phyloP scores from a whole-genome alignment of 2,113 vertebrate genomes.

The Xenopus laevis region DNA sequence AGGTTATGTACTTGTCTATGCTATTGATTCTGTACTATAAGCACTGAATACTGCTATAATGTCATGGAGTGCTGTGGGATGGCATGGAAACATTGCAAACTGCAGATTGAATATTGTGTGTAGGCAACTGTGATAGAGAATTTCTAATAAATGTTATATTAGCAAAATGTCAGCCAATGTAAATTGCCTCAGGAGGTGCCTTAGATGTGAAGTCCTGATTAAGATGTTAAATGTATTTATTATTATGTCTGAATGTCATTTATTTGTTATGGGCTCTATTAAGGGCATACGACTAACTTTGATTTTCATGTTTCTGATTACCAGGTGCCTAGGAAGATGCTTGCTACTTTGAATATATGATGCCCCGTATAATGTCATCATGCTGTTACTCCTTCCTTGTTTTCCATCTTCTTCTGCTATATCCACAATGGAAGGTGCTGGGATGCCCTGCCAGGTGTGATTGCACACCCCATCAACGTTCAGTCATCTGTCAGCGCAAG shows the following conservation, averaged over 20 bases:
- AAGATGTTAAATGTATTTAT: background rate
- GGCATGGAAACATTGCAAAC: too few relatives aligned
- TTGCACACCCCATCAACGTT: constrained; percentile 69
- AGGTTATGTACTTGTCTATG: too few relatives aligned
- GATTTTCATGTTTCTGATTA: constrained; percentile 4
- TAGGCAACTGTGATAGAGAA: too few relatives aligned
- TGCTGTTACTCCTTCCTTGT: constrained; percentile 69
- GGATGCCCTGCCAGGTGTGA: constrained; percentile 87
- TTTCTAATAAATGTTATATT: too few relatives aligned
- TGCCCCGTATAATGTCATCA: constrained; percentile 61
- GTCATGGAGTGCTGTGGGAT: too few relatives aligned
- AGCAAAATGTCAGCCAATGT: too few relatives aligned
- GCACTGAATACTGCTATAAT: too few relatives aligned
- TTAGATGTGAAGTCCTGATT: background rate
- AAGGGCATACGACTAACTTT: background rate
- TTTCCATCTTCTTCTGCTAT: constrained; percentile 64
- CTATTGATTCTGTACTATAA: too few relatives aligned
- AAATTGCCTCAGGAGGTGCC: too few relatives aligned
- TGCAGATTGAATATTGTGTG: too few relatives aligned
- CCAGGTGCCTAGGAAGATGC: constrained; percentile 72
- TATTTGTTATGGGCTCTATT: background rate
- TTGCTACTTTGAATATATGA: constrained; percentile 62
- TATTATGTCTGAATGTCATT: background rate
- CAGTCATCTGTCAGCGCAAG: constrained; percentile 80
- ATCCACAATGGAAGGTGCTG: constrained; percentile 24